These are phyloP conservation scores for Catharus fuscescens DNA, from an alignment of 2,113 vertebrate species.

Conservation along the genomic window DNA sequence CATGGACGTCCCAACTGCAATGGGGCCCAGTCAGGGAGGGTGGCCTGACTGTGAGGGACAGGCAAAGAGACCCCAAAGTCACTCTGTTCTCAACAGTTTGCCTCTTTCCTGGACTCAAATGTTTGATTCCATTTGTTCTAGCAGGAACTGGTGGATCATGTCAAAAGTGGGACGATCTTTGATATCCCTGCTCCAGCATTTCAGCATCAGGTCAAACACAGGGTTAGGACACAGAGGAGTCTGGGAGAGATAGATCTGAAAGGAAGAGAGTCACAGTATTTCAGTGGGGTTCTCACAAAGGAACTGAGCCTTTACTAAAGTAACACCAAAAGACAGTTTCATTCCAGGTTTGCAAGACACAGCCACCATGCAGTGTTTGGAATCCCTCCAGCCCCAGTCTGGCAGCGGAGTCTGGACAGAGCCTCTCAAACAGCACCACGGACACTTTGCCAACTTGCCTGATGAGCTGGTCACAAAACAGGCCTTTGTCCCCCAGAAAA, in stretches of 20 bases:
- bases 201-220: conserved; percentile 92
- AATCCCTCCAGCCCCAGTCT: background rate
- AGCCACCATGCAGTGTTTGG: conserved; percentile 3
- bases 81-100: background rate
- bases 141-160: conserved; percentile 86
- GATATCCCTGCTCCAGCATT: conserved; percentile 94
- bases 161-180: conserved; percentile 92
- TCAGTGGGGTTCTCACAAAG: background rate
- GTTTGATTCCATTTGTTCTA: conserved; percentile 81
- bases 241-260: conserved; percentile 90
- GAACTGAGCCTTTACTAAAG: background rate
- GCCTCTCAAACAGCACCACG: background rate
- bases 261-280: background rate
- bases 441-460: conserved; percentile 6
- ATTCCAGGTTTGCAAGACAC: background rate
- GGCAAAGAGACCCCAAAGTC: conserved; percentile 13
- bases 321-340: background rate
- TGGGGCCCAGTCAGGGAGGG: conserved; percentile 14
- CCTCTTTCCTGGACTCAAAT: conserved; percentile 24
- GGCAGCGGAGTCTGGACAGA: background rate
- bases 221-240: conserved; percentile 87
- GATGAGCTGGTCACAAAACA: conserved; percentile 24
- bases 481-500: conserved; percentile 23
- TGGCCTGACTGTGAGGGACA: conserved; percentile 12
- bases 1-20: conserved; percentile 22